Evolutionary conservation across 2,888 invertebrate species (phyloP), one percentile per base, ranked within the genome.

Genomic region (Muschampia plurimacula): DNA sequence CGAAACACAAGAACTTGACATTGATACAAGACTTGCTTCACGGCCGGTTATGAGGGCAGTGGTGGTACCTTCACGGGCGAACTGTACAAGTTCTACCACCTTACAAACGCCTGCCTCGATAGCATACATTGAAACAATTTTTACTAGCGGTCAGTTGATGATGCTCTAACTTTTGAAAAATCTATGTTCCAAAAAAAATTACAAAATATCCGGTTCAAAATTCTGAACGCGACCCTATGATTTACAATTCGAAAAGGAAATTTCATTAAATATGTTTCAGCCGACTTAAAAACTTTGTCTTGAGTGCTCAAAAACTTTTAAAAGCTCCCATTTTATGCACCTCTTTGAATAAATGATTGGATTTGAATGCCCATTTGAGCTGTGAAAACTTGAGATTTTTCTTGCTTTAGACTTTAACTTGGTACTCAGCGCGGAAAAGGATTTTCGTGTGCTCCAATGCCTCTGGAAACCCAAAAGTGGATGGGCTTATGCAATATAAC

Each of bases 321-420:
- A 72, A 67, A 72, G 41, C 59, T 15, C 59, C 67, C 71, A 72
- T 67, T 72, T 52, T 66, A 62, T 72, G 71, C 72, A 72, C 74
- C 70, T 77, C 66, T 76, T 62, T 75, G 77, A 76, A 78, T 77
- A 75, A 77, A 76, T 79, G 74, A 79, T 79, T 77, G 76, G 77
- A 79, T 78, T 79, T 76, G 73, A 77, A 76, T 72, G 71, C 67
- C 74, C 76, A 75, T 77, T 76, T 74, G 67, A 75, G 76, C 75
- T 76, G 78, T 76, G 76, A 75, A 77, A 80, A 78, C 75, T 79
- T 66, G 65, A 67, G 69, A 76, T 76, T 77, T 80, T 77, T 80
- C 76, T 78, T 77, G 75, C 74, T 69, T 76, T 74, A 74, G 76
- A 75, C 78, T 74, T 57, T 71, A 77, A 79, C 75, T 80, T 77